Evolutionary conservation across 2,113 vertebrate genomes (phyloP), one percentile per base, ranked within the genome.

Genomic region (Polyodon spathula): DNA sequence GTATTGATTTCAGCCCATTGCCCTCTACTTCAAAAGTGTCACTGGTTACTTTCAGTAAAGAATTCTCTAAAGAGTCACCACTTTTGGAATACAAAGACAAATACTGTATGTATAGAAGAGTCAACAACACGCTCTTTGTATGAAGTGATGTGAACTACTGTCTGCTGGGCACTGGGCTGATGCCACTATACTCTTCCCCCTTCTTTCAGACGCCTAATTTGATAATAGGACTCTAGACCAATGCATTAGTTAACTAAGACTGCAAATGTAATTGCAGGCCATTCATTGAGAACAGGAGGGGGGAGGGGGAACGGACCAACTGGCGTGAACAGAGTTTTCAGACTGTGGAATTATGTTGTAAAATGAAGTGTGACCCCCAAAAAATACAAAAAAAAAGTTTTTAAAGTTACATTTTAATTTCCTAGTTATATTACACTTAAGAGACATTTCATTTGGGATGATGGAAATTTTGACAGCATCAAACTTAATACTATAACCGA

Each of bases 281-380:
- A 17, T 58, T 58, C 56, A 58, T 43, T 43, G 44, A 58, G 56
- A 58, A 17, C 56, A 58, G 43, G 27, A 37, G 56, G 37, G 56
- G 41, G 8, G 10, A 15, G n/a, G 42, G 42, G 10, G 14, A 42
- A 58, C 10, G 40, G n/a, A 43, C 27, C 5, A 9, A 42, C 9
- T 11, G 12, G 41, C 27, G 1, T 58, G 42, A 57, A 57, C 37
- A 15, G 55, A 57, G 38, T 57, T 27, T 27, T 27, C 27, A 27
- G 27, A 27, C 27, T 27, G 27, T 2, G 27, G 27, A 27, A 27
- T 27, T 27, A 27, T 27, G 3, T 27, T 27, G 27, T 27, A 27
- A 27, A 27, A 27, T 27, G 27, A 27, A 2, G 27, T 27, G 3
- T n/a, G n/a, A n/a, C n/a, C n/a, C n/a, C 51, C 5, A 53, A 53